phyloP scores from a whole-genome alignment of 2,113 vertebrate genomes.

The Scalopus aquaticus region DNA sequence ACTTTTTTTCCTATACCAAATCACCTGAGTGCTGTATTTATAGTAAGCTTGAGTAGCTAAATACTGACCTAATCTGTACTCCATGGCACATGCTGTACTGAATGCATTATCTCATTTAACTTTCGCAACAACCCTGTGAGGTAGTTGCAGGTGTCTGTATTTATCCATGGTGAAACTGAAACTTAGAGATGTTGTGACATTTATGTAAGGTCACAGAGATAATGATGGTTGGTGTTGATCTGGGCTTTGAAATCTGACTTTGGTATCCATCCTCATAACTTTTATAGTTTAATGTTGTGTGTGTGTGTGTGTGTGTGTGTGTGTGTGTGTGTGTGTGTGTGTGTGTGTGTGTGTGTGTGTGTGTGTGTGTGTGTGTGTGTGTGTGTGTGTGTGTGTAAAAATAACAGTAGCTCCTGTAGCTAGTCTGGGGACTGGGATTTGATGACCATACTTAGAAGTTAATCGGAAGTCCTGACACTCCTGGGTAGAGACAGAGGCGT shows the following conservation, averaged over 20 bases:
- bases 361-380: too few relatives aligned
- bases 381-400: too few relatives aligned
- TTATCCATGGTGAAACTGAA: conserved; percentile 1
- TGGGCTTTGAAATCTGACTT: conserved; percentile 20
- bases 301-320: neutral
- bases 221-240: neutral
- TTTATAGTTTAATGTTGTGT: neutral
- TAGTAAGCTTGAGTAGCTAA: neutral
- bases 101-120: neutral
- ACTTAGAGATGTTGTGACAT: neutral
- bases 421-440: neutral
- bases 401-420: neutral
- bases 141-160: neutral
- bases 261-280: neutral
- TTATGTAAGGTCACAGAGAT: neutral
- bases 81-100: neutral
- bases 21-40: neutral
- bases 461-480: neutral
- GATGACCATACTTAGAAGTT: neutral
- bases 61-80: neutral
- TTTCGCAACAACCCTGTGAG: neutral
- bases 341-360: too few relatives aligned
- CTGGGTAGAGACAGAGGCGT: neutral
- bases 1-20: conserved; percentile 19
- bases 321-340: too few relatives aligned